Base-by-base conservation (phyloP, 2,888 invertebrate genomes). In the Cephus sareptanus region DNA sequence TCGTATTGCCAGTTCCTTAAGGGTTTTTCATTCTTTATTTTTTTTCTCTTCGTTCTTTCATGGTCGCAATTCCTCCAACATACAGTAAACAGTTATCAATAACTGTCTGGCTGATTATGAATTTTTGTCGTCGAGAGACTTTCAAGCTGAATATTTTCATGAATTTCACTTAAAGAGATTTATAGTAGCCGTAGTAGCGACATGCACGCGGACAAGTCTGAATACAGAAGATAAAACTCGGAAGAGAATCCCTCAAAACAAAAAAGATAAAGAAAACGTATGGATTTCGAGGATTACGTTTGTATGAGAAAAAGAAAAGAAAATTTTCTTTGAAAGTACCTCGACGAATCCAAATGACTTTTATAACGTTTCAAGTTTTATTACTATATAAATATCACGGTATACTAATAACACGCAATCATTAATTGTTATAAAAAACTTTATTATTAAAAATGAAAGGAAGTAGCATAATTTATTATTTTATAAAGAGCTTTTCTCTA, bases 391-490 rank as follows among this genome's bases (percentile, higher is more conserved):
- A 75, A 77, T 74, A 77, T 37, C 34, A 74, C 74, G 56, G 56
- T 74, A 74, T 74, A 74, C 74, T 74, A 35, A 74, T 75, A 75
- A 56, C 56, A 77, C 74, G 75, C 74, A 77, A 75, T 77, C 74
- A 77, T 77, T 77, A 77, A 74, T 77, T 77, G 77, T 77, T 77
- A 77, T 77, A 15, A 77, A 77, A 56, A 77, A 77, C 77, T 77
- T 77, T 77, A 77, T 77, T 77, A 77, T 76, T 71, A 40, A 75
- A 56, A 75, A 15, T 33, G 30, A 70, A 71, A 33, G 56, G 73
- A 75, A 68, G 37, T 75, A 77, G 77, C n/a, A 75, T 77, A 77
- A 77, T 77, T 77, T 75, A 77, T 77, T 77, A 77, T 77, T 77
- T 56, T 77, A 56, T 77, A 75, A 77, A 69, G 73, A 77, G 73